Evolutionary conservation across 2,113 vertebrate species (phyloP).

Genomic region (Atrichornis clamosus): DNA sequence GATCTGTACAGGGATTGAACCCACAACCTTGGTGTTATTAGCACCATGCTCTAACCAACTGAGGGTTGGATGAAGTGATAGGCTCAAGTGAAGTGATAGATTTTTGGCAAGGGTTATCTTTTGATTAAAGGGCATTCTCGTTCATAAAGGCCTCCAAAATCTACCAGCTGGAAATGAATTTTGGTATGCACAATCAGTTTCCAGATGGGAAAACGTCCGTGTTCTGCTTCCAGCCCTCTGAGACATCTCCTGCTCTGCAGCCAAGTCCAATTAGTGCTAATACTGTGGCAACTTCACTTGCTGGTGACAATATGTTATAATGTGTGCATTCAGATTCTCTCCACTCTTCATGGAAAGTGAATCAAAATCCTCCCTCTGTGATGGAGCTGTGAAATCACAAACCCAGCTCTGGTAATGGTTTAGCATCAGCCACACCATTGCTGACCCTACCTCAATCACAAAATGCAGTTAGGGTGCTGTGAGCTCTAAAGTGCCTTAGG

Average conservation of each 20-base stretch:
- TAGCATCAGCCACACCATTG: accelerated
- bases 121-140: slow-evolving; percentile 15
- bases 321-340: not conserved
- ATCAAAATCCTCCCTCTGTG: not conserved
- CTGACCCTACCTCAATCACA: not conserved
- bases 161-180: slow-evolving; percentile 44
- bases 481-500: not conserved
- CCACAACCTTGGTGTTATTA: not conserved
- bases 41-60: not conserved
- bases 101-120: slow-evolving; percentile 4
- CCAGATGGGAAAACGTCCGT: slow-evolving; percentile 42
- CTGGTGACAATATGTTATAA: slow-evolving; percentile 44
- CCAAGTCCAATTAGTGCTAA: slow-evolving; percentile 54
- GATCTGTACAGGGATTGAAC: not conserved
- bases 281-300: slow-evolving; percentile 12
- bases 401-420: not conserved
- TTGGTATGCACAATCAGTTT: slow-evolving; percentile 36
- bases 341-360: not conserved
- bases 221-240: slow-evolving; percentile 49
- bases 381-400: not conserved
- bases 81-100: not conserved
- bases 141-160: slow-evolving; percentile 24
- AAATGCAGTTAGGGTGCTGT: not conserved
- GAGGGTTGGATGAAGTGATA: too few species aligned
- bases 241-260: slow-evolving; percentile 28